These are phyloP conservation scores for Brenthis ino DNA, from an alignment of 2,888 invertebrate genomes.

Conservation along the genomic window DNA sequence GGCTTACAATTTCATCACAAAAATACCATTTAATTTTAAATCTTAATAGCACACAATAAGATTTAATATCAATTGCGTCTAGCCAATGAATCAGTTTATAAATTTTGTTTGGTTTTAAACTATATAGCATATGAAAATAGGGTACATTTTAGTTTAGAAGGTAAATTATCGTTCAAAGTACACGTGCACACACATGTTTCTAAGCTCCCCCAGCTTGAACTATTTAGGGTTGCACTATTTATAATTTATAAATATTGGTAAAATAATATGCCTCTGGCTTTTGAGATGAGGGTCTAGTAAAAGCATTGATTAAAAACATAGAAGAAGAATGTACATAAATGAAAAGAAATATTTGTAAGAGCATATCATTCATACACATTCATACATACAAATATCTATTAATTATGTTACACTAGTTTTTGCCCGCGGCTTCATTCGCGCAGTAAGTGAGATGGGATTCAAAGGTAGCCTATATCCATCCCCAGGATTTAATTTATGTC, in stretches of 20 bases:
- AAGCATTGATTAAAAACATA: no score
- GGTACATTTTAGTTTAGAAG: background rate
- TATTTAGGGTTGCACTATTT: constrained; percentile 29
- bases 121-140: background rate
- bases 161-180: constrained; percentile 21
- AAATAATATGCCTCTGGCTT: background rate
- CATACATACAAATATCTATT: no score
- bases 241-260: constrained; percentile 12
- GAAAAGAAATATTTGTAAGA: no score
- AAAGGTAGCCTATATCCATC: no score
- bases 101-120: background rate
- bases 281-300: no score
- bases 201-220: constrained; percentile 32
- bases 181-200: constrained; percentile 36
- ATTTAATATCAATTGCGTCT: background rate
- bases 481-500: no score
- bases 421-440: no score
- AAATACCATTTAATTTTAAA: background rate
- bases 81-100: no score
- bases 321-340: no score
- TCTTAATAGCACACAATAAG: constrained; percentile 18
- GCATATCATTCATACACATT: no score
- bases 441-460: no score
- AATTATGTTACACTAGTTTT: no score
- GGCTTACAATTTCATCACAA: constrained; percentile 19